Base-by-base conservation (phyloP, 2,888 invertebrate species). In the Trimorus sp. region DNA sequence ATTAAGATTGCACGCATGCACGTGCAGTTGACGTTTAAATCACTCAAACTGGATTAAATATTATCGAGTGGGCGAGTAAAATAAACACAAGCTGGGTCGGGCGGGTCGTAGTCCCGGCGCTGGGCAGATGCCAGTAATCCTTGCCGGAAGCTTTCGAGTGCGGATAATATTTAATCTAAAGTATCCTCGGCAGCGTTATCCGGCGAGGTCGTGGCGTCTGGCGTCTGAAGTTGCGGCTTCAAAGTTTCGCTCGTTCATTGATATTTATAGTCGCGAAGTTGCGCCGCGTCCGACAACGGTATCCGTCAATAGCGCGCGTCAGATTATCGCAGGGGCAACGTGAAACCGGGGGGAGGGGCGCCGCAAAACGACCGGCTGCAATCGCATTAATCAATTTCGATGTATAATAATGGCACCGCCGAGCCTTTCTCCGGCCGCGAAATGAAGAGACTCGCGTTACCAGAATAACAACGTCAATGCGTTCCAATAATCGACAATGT, bases 81-180 rank as follows among this genome's bases (percentile, higher is more conserved):
- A 78, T 71, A 78, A 78, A 78, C 66, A 71, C 54, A 71, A 66
- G 48, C 54, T 48, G 71, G 71, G 58, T 71, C 4, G 48, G 11
- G 58, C 14, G 56, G 74, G 45, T n/a, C 45, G 14, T 26, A 51
- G 71, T 60, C 60, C 14, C 63, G 42, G 54, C 62, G 51, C 78
- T 82, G 82, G 82, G 82, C 69, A 74, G 74, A 78, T 82, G 82
- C 82, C 82, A 82, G 82, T 82, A 70, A 77, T 77, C 82, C 74
- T 82, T 78, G 74, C 65, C 70, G 75, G 70, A 78, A 78, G 82
- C 74, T 82, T 68, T 79, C 62, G 71, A 82, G 75, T 60, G 62
- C 71, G 75, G 82, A 82, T 82, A 82, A 82, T 82, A 78, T 79
- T 82, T 82, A 82, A 82, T 82, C 82, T 79, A 54, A 75, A 82